These are phyloP conservation scores for Uromys caudimaculatus DNA, from an alignment of 2,797 vertebrate genomes.

Conservation along the genomic window DNA sequence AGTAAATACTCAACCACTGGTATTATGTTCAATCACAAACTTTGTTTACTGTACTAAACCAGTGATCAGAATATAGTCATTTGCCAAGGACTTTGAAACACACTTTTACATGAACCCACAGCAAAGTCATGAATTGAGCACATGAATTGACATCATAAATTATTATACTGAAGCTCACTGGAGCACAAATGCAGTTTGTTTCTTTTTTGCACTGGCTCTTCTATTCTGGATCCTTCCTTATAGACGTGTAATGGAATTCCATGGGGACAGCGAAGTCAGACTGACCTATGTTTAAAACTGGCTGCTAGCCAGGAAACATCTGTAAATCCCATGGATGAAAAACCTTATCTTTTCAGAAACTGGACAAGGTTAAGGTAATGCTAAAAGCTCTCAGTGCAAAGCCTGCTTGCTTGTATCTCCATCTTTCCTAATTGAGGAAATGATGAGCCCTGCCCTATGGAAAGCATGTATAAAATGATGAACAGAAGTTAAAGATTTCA, in stretches of 20 bases:
- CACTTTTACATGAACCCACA: background rate
- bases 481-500: constrained; percentile 62
- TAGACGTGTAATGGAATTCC: background rate
- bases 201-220: background rate
- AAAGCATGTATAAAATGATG: constrained; percentile 57
- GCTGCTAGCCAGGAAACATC: background rate
- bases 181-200: background rate
- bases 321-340: background rate
- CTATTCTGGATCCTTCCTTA: background rate
- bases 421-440: background rate
- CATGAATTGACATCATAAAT: background rate
- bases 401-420: background rate
- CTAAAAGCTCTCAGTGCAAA: background rate
- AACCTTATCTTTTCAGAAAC: background rate
- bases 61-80: background rate
- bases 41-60: background rate
- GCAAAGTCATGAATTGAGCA: background rate
- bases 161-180: background rate
- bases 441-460: background rate
- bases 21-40: background rate
- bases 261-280: background rate
- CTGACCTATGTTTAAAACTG: background rate
- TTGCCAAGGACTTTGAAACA: background rate
- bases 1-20: background rate
- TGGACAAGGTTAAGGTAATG: background rate